Percentiles rank a stretch among this genome's conserved stretches.
Conservation (phyloP, 2,888 invertebrate genomes). For the Neocrepidodera transversa region DNA sequence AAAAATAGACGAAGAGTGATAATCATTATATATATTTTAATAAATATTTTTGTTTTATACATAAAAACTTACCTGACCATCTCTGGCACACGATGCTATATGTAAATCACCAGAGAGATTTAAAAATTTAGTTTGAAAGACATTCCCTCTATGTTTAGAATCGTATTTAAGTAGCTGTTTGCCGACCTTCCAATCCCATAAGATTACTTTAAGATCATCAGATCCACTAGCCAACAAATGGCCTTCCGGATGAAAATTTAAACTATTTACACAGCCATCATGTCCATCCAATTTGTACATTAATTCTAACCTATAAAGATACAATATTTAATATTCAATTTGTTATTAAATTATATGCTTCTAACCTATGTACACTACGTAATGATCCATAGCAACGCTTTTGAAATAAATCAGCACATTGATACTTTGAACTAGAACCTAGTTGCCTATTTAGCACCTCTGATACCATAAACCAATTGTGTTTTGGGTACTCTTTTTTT, state of each 20-base stretch:
- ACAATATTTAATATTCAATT: too few species aligned
- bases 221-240: conserved; percentile 86
- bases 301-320: conserved; percentile 74
- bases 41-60: too few species aligned
- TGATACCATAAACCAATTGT: conserved; percentile 69
- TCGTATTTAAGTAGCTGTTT: conserved; percentile 71
- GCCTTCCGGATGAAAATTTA: conserved; percentile 85
- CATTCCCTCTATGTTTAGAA: conserved; percentile 86
- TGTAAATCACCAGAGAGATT: conserved; percentile 80
- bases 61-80: conserved; percentile 80
- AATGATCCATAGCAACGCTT: conserved; percentile 81
- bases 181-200: conserved; percentile 91
- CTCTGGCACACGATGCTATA: conserved; percentile 87
- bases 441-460: conserved; percentile 73
- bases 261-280: conserved; percentile 89
- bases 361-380: conserved; percentile 81
- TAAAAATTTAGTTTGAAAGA: conserved; percentile 91
- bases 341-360: too few species aligned
- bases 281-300: conserved; percentile 80
- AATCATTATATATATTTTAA: too few species aligned
- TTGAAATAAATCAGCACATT: conserved; percentile 48
- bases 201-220: conserved; percentile 83
- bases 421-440: conserved; percentile 61
- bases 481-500: conserved; percentile 69
- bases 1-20: too few species aligned